phyloP scores from a whole-genome alignment of 2,113 vertebrate species.

The Crypturellus undulatus region DNA sequence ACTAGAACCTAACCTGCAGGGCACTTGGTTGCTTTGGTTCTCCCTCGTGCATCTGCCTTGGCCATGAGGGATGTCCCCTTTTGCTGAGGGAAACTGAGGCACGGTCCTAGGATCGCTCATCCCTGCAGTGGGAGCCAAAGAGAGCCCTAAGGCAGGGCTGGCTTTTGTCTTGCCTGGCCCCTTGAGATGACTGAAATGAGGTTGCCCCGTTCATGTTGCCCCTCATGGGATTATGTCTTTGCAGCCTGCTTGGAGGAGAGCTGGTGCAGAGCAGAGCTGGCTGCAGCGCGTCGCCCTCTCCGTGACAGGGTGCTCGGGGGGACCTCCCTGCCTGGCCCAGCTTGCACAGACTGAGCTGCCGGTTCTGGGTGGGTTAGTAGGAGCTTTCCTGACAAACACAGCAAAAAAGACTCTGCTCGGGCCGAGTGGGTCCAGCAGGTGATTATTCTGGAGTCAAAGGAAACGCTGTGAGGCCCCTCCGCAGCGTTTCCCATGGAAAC shows the following conservation, averaged over 20 bases:
- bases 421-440: not conserved
- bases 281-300: not conserved
- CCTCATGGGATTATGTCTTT: not conserved
- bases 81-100: not conserved
- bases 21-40: not conserved
- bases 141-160: not conserved
- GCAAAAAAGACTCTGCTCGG: not conserved
- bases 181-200: not conserved
- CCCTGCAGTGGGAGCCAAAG: not conserved
- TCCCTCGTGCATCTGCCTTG: accelerated
- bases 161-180: not conserved
- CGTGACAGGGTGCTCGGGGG: not conserved
- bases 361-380: not conserved
- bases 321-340: not conserved
- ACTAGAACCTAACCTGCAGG: not conserved
- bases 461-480: not conserved
- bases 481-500: accelerated
- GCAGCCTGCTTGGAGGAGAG: accelerated
- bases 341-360: not conserved
- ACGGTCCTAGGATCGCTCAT: accelerated
- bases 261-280: not conserved
- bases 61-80: accelerated
- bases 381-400: accelerated
- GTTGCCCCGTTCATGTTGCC: not conserved
- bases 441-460: not conserved